A percentile compares a stretch with the other conserved stretches of the same genome.
phyloP scores from a whole-genome alignment of 2,113 vertebrate species.

The Chloropsis cyanopogon region DNA sequence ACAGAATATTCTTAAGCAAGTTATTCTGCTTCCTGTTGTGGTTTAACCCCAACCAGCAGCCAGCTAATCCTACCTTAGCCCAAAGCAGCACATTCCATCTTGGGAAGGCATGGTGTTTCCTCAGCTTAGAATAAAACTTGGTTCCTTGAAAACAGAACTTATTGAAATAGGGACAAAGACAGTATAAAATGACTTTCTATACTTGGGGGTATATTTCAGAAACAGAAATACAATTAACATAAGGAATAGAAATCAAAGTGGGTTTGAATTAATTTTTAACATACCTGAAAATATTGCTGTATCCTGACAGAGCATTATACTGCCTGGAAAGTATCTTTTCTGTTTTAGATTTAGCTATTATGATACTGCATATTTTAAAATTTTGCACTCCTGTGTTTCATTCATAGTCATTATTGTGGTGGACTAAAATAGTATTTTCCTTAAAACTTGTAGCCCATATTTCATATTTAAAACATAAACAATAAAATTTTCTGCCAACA shows the following conservation, averaged over 20 bases:
- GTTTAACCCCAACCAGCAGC: not conserved
- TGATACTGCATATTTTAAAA: not conserved
- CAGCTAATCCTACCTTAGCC: not conserved
- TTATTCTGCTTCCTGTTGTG: not conserved
- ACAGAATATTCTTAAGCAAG: not conserved
- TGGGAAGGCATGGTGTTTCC: not conserved
- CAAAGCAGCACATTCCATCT: not conserved
- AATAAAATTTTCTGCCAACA: not conserved
- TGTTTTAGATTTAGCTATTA: not conserved
- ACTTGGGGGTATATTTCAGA: not conserved
- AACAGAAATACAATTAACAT: not conserved
- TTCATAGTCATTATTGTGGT: not conserved
- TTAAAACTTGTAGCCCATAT: not conserved
- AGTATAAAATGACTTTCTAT: not conserved
- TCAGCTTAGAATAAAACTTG: not conserved
- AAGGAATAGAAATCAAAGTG: not conserved
- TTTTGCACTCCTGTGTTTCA: slow-evolving; percentile 16
- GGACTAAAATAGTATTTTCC: slow-evolving; percentile 35
- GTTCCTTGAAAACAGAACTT: not conserved
- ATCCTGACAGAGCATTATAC: not conserved
- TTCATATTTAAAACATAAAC: slow-evolving; percentile 12
- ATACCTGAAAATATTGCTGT: not conserved
- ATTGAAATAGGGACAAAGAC: not conserved
- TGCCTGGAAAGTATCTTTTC: not conserved
- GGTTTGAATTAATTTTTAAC: not conserved